Evolutionary conservation across 1,140 invertebrate species (phyloP).

Genomic region (Metopolophium dirhodum): DNA sequence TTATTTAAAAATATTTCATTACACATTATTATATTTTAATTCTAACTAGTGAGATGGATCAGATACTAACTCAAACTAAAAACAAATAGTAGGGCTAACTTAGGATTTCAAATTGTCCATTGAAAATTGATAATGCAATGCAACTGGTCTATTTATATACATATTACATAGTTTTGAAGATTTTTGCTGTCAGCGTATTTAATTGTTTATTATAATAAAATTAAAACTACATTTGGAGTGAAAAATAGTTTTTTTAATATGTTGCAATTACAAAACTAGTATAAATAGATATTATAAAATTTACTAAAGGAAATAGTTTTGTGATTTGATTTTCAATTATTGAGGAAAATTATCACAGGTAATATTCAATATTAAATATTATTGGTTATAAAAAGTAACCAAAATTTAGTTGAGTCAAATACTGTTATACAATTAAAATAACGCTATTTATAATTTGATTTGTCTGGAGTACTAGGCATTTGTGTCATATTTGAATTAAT

Average conservation of each 20-base stretch:
- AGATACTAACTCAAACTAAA: background rate
- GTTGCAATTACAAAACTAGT: background rate
- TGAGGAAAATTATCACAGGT: background rate
- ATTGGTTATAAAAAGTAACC: background rate
- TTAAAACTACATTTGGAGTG: background rate
- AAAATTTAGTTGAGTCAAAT: background rate
- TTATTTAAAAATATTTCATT: background rate
- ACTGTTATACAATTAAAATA: background rate
- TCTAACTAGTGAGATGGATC: background rate
- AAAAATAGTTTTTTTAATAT: background rate
- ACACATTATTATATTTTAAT: background rate
- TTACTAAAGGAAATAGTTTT: background rate
- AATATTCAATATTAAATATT: background rate
- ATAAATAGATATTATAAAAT: background rate
- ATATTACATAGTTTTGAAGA: too few species aligned
- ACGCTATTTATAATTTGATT: slow-evolving; percentile 46
- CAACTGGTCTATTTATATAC: too few species aligned
- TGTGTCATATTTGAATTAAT: slow-evolving; percentile 67
- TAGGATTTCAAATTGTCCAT: background rate
- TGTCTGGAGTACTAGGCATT: slow-evolving; percentile 62
- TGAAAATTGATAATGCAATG: background rate
- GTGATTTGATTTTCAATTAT: background rate
- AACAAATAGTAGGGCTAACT: background rate
- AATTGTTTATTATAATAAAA: background rate
- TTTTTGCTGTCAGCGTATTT: too few species aligned